A percentile compares a stretch with the other conserved stretches of the same genome.
Evolutionary conservation across 2,113 vertebrate species (phyloP).

Genomic region (Emydura subglobosa): DNA sequence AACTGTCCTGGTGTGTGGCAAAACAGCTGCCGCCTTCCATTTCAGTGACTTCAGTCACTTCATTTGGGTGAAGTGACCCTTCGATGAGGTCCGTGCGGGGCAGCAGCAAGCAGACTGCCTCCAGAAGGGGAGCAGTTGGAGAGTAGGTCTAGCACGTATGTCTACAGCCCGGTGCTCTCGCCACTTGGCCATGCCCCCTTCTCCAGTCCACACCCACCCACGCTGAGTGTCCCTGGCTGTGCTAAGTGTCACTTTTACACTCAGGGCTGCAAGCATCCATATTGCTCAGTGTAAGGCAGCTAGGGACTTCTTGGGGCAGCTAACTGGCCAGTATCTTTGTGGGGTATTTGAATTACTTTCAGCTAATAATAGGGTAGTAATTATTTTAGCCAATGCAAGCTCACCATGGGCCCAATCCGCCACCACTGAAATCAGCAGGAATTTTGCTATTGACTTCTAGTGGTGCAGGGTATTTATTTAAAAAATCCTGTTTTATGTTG

Average conservation of each 20-base stretch:
- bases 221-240: neutral
- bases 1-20: neutral
- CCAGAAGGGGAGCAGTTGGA: neutral
- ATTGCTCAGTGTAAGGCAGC: neutral
- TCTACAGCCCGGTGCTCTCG: neutral
- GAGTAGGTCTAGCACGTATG: neutral
- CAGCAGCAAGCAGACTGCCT: neutral
- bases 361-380: neutral
- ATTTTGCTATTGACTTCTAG: neutral
- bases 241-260: neutral
- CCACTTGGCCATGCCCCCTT: neutral
- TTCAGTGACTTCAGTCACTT: neutral
- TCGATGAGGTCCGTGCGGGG: neutral
- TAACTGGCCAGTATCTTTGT: neutral
- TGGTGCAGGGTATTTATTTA: neutral
- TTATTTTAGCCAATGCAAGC: neutral
- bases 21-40: neutral
- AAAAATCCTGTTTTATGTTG: neutral
- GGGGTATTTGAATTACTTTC: neutral
- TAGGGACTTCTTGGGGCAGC: neutral
- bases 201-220: neutral
- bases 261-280: neutral
- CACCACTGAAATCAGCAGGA: neutral
- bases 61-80: neutral
- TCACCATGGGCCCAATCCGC: neutral